Evolutionary conservation across 1,140 invertebrate genomes (phyloP).

Genomic region (Saccostrea glomerata): DNA sequence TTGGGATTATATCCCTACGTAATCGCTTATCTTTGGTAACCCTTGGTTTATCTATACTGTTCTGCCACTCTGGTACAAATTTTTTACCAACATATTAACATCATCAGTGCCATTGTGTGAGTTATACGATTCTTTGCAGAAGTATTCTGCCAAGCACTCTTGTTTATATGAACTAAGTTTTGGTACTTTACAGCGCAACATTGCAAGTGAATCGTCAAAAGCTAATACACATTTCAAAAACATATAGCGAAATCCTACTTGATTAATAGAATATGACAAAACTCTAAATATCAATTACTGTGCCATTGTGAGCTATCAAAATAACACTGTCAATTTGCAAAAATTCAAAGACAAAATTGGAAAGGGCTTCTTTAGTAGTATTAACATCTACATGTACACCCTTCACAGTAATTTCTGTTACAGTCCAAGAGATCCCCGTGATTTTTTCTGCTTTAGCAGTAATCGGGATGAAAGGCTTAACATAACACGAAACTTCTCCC

Average conservation of each 20-base stretch:
- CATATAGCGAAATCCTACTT: neutral
- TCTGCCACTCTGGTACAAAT: neutral
- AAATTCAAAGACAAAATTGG: conserved; percentile 37
- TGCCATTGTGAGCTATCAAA: conserved; percentile 48
- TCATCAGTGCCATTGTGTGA: conserved; percentile 46
- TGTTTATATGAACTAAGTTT: neutral
- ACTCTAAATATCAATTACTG: conserved; percentile 47
- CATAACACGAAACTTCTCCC: conserved; percentile 33
- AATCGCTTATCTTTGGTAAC: neutral
- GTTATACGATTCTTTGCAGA: conserved; percentile 38
- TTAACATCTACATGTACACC: conserved; percentile 41
- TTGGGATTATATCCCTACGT: neutral
- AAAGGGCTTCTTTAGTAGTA: neutral
- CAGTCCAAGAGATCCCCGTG: neutral
- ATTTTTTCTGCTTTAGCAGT: conserved; percentile 19
- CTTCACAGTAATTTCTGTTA: conserved; percentile 3
- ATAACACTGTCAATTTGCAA: conserved; percentile 42
- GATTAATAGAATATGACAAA: neutral
- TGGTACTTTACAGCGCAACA: neutral
- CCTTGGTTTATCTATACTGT: conserved; percentile 15
- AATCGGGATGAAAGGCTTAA: conserved; percentile 29
- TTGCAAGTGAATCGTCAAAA: conserved; percentile 37
- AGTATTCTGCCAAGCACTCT: conserved; percentile 34
- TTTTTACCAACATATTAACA: conserved; percentile 10
- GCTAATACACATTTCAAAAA: conserved; percentile 35